Percentiles rank a stretch among this genome's conserved stretches.
These are phyloP conservation scores for Mirounga angustirostris DNA, from an alignment of 2,113 vertebrate species.

Conservation along the genomic window DNA sequence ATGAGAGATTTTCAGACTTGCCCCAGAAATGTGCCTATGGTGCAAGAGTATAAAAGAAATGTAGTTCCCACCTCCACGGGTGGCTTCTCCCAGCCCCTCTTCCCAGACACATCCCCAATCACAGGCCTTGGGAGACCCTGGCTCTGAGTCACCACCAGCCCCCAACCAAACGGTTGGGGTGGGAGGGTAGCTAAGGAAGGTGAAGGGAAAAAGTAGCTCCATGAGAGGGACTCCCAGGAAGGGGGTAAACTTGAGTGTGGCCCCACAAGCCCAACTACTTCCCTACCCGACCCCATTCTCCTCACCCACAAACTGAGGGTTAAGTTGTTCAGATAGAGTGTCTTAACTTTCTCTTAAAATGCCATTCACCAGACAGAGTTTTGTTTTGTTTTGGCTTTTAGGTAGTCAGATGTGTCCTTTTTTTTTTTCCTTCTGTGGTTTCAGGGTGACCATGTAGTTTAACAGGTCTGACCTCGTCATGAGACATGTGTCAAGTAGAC, in stretches of 20 bases:
- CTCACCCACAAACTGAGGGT: neutral
- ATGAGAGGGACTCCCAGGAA: neutral
- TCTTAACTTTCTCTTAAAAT: neutral
- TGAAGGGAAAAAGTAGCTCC: neutral
- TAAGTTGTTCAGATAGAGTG: neutral
- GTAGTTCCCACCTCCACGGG: rapidly evolving
- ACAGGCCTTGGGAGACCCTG: neutral
- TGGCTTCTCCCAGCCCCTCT: too few species aligned
- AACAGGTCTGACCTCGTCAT: neutral
- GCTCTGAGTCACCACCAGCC: neutral
- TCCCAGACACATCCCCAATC: neutral
- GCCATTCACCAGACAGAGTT: neutral
- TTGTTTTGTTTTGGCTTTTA: neutral
- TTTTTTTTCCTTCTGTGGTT: neutral
- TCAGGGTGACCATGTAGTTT: neutral
- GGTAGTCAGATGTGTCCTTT: neutral
- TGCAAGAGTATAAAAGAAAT: too few species aligned
- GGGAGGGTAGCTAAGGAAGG: neutral
- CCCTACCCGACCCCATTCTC: neutral
- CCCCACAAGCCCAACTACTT: neutral
- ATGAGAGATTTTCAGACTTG: neutral
- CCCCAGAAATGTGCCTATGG: neutral
- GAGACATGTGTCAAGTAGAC: neutral
- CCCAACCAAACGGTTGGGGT: too few species aligned
- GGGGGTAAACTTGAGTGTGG: neutral